Percentiles rank a stretch among this genome's conserved stretches.
Evolutionary conservation across 1,140 invertebrate genomes (phyloP).

Genomic region (Danaus melanippus): DNA sequence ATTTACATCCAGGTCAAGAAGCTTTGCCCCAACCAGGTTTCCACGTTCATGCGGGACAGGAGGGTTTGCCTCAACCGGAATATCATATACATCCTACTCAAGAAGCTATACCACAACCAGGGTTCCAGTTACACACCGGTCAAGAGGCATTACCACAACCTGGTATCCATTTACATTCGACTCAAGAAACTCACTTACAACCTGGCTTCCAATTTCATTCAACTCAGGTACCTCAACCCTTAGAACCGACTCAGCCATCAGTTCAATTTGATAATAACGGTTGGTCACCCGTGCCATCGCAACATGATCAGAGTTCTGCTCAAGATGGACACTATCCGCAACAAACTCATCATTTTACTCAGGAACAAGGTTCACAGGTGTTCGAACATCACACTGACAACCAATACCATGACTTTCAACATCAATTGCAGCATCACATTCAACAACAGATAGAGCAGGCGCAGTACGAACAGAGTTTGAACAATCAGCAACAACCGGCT

Average conservation of each 20-base stretch:
- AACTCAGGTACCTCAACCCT: constrained; percentile 25
- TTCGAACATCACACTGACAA: constrained; percentile 52
- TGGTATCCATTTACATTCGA: constrained; percentile 19
- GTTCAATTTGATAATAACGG: constrained; percentile 46
- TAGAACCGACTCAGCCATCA: constrained; percentile 35
- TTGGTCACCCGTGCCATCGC: constrained; percentile 50
- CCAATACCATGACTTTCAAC: constrained; percentile 47
- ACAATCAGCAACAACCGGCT: constrained; percentile 42
- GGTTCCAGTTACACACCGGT: constrained; percentile 20
- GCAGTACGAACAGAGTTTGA: constrained; percentile 47
- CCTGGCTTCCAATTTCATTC: constrained; percentile 21
- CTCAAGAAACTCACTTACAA: constrained; percentile 19
- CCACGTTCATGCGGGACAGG: constrained; percentile 22
- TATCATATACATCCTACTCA: constrained; percentile 12
- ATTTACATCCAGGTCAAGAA: constrained; percentile 24
- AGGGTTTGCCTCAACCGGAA: constrained; percentile 4
- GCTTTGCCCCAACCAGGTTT: constrained; percentile 18
- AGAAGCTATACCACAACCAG: constrained; percentile 12
- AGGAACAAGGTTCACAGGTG: constrained; percentile 52
- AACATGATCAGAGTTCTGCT: constrained; percentile 29
- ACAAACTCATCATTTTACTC: constrained; percentile 43
- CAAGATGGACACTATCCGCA: constrained; percentile 37
- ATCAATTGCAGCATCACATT: constrained; percentile 55
- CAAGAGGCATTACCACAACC: constrained; percentile 14
- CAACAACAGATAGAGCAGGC: constrained; percentile 59